Evolutionary conservation across 2,888 invertebrate genomes (phyloP), one percentile per base, ranked within the genome.

Genomic region (Linnaemya vulpina): DNA sequence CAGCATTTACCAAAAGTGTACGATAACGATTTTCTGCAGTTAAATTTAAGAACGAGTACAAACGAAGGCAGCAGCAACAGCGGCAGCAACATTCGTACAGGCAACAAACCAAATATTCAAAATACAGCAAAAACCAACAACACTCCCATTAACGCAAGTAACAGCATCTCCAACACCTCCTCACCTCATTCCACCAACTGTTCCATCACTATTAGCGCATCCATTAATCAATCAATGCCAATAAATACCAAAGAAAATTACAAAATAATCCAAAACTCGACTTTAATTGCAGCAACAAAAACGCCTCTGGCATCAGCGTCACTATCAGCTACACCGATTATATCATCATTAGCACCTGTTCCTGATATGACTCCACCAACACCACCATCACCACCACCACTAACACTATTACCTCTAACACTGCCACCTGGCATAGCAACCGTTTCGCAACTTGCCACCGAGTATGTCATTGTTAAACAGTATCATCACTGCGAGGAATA

Each of bases 161-260:
- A 13, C 15, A 43, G 8, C 38, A 35, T 5, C 20, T 11, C 10
- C 63, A 38, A 25, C 20, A 20, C 25, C 96, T 49, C 95, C 95
- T 35, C n/a, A n/a, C n/a, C 30, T 5, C 2, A 30, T 30, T 30
- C 30, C 2, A 5, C 15, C 11, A 40, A 74, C 38, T 65, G 8
- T 46, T 35, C 0, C 20, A 55, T n/a, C 25, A 62, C 73, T 62
- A 67, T 22, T 43, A 74, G 65, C 30, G 51, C 51, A 15, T 62
- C 46, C 30, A 75, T 70, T 89, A 95, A 96, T 30, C 94, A 96
- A 93, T 95, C 95, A 75, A 95, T 96, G 11, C 96, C 96, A 96
- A 96, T 96, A 49, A 93, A 94, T 85, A 94, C 94, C 82, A 85
- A 85, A 83, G 85, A 85, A 85, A 74, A 79, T 79, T 79, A 43